phyloP scores from a whole-genome alignment of 2,797 vertebrate genomes.

The Dendrocincla tyrannina region DNA sequence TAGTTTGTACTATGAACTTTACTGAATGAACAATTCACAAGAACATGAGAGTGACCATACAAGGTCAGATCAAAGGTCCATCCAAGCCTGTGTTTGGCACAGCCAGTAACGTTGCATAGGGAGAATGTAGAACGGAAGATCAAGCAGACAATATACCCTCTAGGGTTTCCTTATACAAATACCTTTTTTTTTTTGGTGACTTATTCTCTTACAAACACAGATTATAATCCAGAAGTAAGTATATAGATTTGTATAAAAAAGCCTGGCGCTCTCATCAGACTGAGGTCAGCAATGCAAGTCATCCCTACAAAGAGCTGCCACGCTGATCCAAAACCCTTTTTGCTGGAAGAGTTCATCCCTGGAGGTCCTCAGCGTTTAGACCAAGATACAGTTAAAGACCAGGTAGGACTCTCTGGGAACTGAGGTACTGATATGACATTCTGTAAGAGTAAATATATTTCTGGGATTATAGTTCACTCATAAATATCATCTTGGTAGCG shows the following conservation, averaged over 20 bases:
- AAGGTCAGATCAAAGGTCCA: not conserved
- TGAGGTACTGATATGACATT: conserved; percentile 1
- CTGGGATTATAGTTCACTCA: conserved; percentile 38
- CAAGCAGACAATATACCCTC: not conserved
- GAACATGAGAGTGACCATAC: not conserved
- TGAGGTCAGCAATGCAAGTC: not conserved
- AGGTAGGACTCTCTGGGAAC: not conserved
- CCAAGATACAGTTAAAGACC: conserved; percentile 35
- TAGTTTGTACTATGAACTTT: not conserved
- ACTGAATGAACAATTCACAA: not conserved
- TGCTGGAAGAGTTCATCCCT: not conserved
- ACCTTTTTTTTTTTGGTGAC: not conserved
- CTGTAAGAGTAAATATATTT: conserved; percentile 28
- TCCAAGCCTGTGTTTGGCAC: not conserved
- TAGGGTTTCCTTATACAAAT: not conserved
- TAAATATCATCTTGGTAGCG: conserved; percentile 38
- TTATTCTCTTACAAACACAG: not conserved
- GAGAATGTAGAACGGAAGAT: not conserved
- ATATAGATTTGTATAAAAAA: not conserved
- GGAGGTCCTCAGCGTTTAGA: not conserved
- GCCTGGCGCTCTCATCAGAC: not conserved
- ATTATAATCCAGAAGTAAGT: not conserved
- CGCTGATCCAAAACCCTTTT: not conserved
- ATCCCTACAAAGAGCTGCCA: not conserved
- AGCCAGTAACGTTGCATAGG: not conserved